Percentiles rank a stretch among this genome's conserved stretches.
These are phyloP conservation scores for Tympanuchus pallidicinctus DNA, from an alignment of 2,113 vertebrate genomes.

Conservation along the genomic window DNA sequence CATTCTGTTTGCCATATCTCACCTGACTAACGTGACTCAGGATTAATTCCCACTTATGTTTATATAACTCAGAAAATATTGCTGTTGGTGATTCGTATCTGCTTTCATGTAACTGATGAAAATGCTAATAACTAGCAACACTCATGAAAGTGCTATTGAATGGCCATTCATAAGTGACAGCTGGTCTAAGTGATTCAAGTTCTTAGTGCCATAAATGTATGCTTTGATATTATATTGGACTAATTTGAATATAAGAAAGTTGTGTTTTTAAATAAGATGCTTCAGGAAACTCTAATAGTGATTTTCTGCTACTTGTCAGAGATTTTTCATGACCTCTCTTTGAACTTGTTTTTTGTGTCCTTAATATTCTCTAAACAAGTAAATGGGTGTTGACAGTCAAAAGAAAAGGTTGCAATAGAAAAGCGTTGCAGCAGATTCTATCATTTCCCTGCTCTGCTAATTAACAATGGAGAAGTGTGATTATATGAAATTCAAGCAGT, in stretches of 20 bases:
- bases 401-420: background rate
- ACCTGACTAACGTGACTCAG: background rate
- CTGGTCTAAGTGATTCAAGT: background rate
- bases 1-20: background rate
- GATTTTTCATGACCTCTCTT: background rate
- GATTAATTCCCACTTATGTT: background rate
- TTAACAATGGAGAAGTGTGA: slow-evolving; percentile 26
- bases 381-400: background rate
- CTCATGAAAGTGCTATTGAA: background rate
- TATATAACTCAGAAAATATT: background rate
- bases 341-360: background rate
- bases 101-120: background rate
- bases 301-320: background rate
- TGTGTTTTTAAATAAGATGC: background rate
- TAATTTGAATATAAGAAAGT: background rate
- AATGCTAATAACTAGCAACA: background rate
- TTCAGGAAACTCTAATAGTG: background rate
- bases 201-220: background rate
- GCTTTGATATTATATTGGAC: background rate
- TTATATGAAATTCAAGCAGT: slow-evolving; percentile 18
- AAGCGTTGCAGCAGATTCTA: background rate
- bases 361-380: background rate
- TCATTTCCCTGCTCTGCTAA: slow-evolving; percentile 18
- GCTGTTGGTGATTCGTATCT: background rate
- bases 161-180: background rate